A percentile compares a stretch with the other conserved stretches of the same genome.
phyloP scores from a whole-genome alignment of 2,113 vertebrate genomes.

The Apodemus sylvaticus region DNA sequence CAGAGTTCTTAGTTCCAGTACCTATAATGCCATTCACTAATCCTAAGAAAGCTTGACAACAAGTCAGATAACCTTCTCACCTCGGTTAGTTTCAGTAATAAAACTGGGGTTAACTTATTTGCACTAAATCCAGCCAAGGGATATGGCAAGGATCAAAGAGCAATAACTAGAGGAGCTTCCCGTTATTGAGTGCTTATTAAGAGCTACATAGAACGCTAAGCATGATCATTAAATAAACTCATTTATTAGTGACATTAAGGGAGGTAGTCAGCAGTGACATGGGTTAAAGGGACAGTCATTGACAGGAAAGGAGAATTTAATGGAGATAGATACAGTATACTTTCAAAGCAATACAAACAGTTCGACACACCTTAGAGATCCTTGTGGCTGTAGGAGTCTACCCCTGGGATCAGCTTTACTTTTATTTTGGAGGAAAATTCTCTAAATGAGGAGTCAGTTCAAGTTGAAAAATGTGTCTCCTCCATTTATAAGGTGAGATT shows the following conservation, averaged over 20 bases:
- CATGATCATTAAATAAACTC: slow-evolving; percentile 1
- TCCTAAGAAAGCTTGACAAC: not conserved
- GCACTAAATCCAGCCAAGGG: slow-evolving; percentile 24
- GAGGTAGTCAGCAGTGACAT: not conserved
- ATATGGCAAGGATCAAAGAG: slow-evolving; percentile 20
- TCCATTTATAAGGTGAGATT: not conserved
- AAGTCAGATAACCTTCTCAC: slow-evolving; percentile 19
- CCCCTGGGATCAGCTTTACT: not conserved
- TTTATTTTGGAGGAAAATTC: not conserved
- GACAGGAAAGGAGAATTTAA: not conserved
- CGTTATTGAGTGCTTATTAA: not conserved
- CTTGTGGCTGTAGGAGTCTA: no score
- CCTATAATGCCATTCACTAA: not conserved
- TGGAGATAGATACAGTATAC: not conserved
- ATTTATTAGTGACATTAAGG: slow-evolving; percentile 26
- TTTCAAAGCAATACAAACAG: not conserved
- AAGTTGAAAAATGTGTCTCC: not conserved
- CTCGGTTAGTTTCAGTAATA: slow-evolving; percentile 34
- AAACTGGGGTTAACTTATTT: slow-evolving; percentile 57
- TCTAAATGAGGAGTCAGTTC: not conserved
- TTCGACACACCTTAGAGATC: not conserved
- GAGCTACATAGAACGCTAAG: not conserved
- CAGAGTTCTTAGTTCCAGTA: not conserved
- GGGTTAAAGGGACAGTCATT: not conserved
- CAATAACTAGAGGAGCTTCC: slow-evolving; percentile 4